These are phyloP conservation scores for Sciurus niger DNA, from an alignment of 2,113 vertebrate species.

Conservation along the genomic window DNA sequence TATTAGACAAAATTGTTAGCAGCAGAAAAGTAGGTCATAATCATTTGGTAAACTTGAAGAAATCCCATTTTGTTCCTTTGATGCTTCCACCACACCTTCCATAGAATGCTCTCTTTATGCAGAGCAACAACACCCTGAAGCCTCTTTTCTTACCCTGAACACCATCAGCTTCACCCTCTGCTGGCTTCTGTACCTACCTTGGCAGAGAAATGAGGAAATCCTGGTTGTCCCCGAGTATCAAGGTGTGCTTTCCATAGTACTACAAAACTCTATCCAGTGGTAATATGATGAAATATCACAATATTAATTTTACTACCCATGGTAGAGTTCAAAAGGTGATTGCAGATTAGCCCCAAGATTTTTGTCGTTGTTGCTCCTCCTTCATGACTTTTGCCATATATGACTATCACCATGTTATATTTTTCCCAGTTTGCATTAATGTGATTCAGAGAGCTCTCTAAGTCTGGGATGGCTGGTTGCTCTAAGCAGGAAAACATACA, in stretches of 20 bases:
- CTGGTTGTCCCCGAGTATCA: background rate
- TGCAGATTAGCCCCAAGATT: background rate
- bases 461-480: background rate
- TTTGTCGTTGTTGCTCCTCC: background rate
- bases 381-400: background rate
- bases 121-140: background rate
- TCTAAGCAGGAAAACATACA: background rate
- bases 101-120: background rate
- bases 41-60: background rate
- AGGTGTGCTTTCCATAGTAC: background rate
- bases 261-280: background rate
- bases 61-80: constrained; percentile 3
- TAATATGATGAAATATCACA: background rate
- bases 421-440: background rate
- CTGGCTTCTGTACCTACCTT: background rate
- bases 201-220: constrained; percentile 16
- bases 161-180: background rate
- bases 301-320: background rate
- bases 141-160: background rate
- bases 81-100: background rate
- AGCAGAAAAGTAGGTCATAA: background rate
- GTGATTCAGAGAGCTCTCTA: background rate
- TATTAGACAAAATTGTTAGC: constrained; percentile 54
- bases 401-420: background rate
- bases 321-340: background rate